These are phyloP conservation scores for Amblyjoppa fuscipennis DNA, from an alignment of 2,888 invertebrate genomes.

Conservation along the genomic window DNA sequence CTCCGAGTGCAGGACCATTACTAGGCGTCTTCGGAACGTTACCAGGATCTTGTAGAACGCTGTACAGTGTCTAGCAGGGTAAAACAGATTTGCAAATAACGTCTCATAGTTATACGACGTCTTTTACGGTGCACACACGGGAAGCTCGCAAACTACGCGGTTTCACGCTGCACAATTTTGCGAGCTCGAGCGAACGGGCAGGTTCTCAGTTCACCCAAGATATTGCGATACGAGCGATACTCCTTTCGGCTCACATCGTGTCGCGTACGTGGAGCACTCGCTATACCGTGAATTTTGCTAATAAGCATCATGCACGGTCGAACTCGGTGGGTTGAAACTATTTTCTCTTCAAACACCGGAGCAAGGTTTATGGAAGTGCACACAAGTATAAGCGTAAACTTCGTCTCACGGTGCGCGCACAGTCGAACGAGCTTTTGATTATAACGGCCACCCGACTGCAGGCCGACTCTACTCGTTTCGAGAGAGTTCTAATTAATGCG, in stretches of 20 bases:
- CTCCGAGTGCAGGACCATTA: too few relatives aligned
- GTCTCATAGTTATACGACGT: background rate
- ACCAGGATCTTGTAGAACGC: too few relatives aligned
- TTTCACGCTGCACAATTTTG: constrained; percentile 49
- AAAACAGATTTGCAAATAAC: too few relatives aligned
- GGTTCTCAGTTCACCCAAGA: constrained; percentile 24
- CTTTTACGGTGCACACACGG: background rate
- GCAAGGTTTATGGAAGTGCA: background rate
- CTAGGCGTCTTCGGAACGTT: too few relatives aligned
- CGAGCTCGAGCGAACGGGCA: background rate
- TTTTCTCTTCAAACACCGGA: constrained; percentile 33
- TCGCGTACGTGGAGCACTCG: background rate
- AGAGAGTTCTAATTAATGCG: constrained; percentile 55
- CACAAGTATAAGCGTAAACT: constrained; percentile 47
- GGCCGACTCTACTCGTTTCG: constrained; percentile 28
- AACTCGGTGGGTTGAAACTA: constrained; percentile 33
- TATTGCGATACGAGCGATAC: constrained; percentile 28
- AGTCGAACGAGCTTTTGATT: constrained; percentile 58
- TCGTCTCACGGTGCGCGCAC: constrained; percentile 12
- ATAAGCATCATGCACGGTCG: constrained; percentile 59
- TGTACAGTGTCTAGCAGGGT: background rate
- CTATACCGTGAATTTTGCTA: constrained; percentile 49
- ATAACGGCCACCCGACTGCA: constrained; percentile 39
- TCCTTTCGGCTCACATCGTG: constrained; percentile 7
- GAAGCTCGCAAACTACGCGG: constrained; percentile 38